Conservation (phyloP, 2,113 vertebrate species). For the Calypte anna region DNA sequence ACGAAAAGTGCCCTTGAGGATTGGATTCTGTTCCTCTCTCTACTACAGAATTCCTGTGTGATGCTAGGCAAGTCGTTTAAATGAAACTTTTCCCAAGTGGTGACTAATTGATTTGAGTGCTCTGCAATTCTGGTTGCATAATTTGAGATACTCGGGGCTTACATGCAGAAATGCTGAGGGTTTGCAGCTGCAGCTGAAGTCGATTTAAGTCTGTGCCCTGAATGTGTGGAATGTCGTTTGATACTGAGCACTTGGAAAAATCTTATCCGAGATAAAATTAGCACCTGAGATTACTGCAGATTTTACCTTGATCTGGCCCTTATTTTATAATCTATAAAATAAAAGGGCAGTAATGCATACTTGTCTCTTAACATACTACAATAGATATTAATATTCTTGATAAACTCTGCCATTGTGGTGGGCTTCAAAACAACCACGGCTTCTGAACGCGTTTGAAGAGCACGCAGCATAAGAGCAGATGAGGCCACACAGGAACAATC, state of each 20-base stretch:
- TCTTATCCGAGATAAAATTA: slow-evolving; percentile 4
- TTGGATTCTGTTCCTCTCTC: slow-evolving; percentile 63
- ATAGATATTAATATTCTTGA: background rate
- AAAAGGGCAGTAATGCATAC: accelerated
- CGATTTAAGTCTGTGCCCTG: slow-evolving; percentile 49
- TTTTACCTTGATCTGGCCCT: background rate
- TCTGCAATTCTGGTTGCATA: slow-evolving; percentile 72
- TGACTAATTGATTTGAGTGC: slow-evolving; percentile 76
- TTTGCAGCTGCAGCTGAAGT: slow-evolving; percentile 67
- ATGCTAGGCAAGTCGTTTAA: slow-evolving; percentile 65
- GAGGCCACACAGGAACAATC: slow-evolving; percentile 40
- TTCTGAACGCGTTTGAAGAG: slow-evolving; percentile 29
- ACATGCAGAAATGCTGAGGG: slow-evolving; percentile 57
- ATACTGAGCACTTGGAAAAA: slow-evolving; percentile 12
- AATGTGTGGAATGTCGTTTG: slow-evolving; percentile 34
- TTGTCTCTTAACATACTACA: background rate
- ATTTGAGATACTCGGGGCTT: slow-evolving; percentile 55
- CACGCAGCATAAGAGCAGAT: background rate
- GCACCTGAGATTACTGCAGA: background rate
- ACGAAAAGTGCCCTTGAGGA: slow-evolving; percentile 64
- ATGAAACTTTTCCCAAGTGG: slow-evolving; percentile 73
- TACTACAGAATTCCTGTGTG: slow-evolving; percentile 67
- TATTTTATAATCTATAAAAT: background rate
- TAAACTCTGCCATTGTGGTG: background rate
- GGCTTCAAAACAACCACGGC: slow-evolving; percentile 12